Percentiles rank a stretch among this genome's conserved stretches.
Conservation (phyloP, 1,140 invertebrate genomes). For the Bombus breviceps region DNA sequence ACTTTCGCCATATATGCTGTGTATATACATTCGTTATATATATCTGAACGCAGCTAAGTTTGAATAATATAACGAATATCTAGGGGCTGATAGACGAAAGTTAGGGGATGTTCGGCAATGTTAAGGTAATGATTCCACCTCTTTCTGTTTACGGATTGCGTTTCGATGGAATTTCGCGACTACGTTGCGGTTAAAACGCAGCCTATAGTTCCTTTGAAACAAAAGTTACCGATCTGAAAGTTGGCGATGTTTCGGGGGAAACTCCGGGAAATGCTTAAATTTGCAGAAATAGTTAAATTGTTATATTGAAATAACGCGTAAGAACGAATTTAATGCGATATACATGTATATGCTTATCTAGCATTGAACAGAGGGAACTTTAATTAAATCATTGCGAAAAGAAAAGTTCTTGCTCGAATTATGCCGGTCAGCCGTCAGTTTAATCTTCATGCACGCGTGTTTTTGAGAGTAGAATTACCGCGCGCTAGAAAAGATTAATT, state of each 20-base stretch:
- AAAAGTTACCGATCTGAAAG: background rate
- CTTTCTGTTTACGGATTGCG: constrained; percentile 51
- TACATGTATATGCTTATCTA: no score
- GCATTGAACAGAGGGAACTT: background rate
- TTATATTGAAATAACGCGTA: no score
- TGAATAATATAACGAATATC: constrained; percentile 43
- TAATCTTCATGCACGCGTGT: background rate
- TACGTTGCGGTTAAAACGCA: background rate
- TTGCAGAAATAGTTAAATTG: background rate
- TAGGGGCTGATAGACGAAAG: constrained; percentile 35
- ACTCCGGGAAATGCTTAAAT: background rate
- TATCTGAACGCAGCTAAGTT: constrained; percentile 20
- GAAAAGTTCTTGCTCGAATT: background rate
- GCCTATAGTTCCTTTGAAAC: background rate
- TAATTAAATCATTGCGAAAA: background rate
- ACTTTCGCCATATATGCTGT: no score
- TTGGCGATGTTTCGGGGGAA: background rate
- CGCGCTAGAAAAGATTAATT: background rate
- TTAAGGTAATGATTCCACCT: constrained; percentile 56
- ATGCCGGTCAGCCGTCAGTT: constrained; percentile 4
- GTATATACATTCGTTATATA: no score
- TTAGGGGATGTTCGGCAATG: constrained; percentile 40
- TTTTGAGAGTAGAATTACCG: constrained; percentile 1
- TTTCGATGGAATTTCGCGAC: constrained; percentile 9
- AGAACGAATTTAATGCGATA: background rate